phyloP scores from a whole-genome alignment of 2,797 vertebrate genomes.

The Pelobates cultripes region DNA sequence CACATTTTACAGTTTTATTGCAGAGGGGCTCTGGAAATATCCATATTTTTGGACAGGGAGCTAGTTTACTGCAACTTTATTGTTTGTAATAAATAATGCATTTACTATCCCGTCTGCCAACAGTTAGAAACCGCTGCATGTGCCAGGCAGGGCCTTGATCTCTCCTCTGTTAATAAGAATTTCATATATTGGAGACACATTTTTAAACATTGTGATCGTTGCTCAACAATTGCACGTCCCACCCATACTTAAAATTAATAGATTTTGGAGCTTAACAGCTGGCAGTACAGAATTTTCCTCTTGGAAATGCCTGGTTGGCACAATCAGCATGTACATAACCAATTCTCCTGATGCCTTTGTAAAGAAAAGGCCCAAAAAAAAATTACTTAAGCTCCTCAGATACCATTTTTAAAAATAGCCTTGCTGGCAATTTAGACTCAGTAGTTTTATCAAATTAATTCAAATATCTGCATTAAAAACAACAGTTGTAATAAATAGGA shows the following conservation, averaged over 20 bases:
- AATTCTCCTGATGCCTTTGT: conserved; percentile 50
- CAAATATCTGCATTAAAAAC: conserved; percentile 34
- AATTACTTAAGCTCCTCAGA: conserved; percentile 44
- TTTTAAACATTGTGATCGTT: conserved; percentile 63
- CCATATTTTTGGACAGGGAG: conserved; percentile 50
- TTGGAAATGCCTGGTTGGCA: conserved; percentile 54
- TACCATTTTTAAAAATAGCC: conserved; percentile 45
- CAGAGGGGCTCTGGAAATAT: conserved; percentile 57
- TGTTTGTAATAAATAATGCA: conserved; percentile 58
- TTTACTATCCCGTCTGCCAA: conserved; percentile 60
- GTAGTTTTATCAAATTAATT: conserved; percentile 32
- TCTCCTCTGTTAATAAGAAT: conserved; percentile 59
- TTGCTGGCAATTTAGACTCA: conserved; percentile 30
- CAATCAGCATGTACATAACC: conserved; percentile 53
- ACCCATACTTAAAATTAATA: conserved; percentile 59
- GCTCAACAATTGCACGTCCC: conserved; percentile 54
- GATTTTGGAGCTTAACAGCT: conserved; percentile 57
- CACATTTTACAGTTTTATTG: conserved; percentile 36
- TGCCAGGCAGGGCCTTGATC: conserved; percentile 57
- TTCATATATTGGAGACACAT: conserved; percentile 63
- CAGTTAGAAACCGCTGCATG: conserved; percentile 58
- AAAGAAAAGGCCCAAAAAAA: conserved; percentile 45
- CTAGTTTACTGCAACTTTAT: conserved; percentile 57
- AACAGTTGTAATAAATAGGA: conserved; percentile 33
- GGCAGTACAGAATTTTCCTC: conserved; percentile 53